phyloP scores from a whole-genome alignment of 2,888 invertebrate species.

The Timandra comae region DNA sequence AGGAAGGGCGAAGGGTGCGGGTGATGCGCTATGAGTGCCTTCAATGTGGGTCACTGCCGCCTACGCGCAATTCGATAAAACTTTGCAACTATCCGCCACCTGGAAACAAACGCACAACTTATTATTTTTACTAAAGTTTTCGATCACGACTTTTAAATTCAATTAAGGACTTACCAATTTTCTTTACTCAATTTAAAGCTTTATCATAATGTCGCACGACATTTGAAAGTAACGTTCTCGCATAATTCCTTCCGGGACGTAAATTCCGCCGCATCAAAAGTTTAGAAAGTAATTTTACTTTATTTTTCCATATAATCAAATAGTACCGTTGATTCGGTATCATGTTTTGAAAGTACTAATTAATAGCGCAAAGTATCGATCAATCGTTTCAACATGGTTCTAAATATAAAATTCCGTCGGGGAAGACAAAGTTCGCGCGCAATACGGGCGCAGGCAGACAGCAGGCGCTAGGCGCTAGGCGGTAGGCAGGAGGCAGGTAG shows the following conservation, averaged over 20 bases:
- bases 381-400: constrained; percentile 74
- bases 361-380: constrained; percentile 75
- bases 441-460: constrained; percentile 65
- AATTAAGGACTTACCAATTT: no score
- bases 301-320: no score
- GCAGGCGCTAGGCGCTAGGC: constrained; percentile 34
- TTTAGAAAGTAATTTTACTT: no score
- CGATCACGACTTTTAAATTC: no score
- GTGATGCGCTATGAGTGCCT: constrained; percentile 49
- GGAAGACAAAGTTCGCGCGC: constrained; percentile 76
- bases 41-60: constrained; percentile 71
- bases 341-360: constrained; percentile 61
- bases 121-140: background rate
- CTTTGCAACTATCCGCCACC: constrained; percentile 50
- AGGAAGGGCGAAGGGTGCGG: constrained; percentile 53
- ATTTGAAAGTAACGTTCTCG: no score
- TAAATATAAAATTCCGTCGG: constrained; percentile 75
- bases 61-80: constrained; percentile 71
- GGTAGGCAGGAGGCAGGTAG: constrained; percentile 44
- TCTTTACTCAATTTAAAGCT: no score
- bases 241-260: no score
- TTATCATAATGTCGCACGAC: no score
- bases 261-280: constrained; percentile 6
- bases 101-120: constrained; percentile 26
- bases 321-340: no score